Evolutionary conservation across 2,888 invertebrate genomes (phyloP), one percentile per base, ranked within the genome.

Genomic region (Merodon equestris): DNA sequence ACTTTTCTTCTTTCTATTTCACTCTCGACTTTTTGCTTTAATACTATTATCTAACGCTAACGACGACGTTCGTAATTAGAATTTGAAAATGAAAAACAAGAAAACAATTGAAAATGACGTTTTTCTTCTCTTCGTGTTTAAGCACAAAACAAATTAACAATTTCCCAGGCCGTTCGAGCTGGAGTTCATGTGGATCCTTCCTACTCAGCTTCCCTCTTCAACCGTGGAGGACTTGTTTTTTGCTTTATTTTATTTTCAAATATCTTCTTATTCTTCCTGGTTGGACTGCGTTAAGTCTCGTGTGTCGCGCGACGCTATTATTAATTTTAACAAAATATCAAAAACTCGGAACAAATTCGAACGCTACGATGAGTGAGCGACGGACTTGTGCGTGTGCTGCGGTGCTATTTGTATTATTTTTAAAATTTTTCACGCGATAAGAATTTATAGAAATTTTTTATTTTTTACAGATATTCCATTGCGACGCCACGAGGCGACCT

Each of bases 401-500:
- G 27, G 27, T 27, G 3, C 27, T 27, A 27, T 27, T 27, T 27
- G 7, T 2, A 27, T 27, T 27, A 53, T 58, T 15, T 50, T 74
- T 44, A 61, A 61, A 58, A 71, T 68, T 27, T 67, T 61, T 51
- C 76, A 56, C 36, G 47, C 50, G 45, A 67, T 67, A 57, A 76
- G 54, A 51, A 54, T 18, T 54, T 42, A n/a, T n/a, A 5, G n/a
- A 34, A 56, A 18, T 27, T 64, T 34, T 60, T 64, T 48, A 1
- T 48, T 56, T 67, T 73, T 64, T 63, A 70, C 61, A 74, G 60
- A 77, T 72, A 77, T 81, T 76, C 67, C 82, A 68, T 64, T 53
- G 64, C 77, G 74, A 77, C 77, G 77, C 81, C 81, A 81, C 74
- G 74, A 67, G 82, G 81, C 77, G 77, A 74, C 67, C 74, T 63